Conservation (phyloP, 2,888 invertebrate species). For the Geotrupes spiniger region DNA sequence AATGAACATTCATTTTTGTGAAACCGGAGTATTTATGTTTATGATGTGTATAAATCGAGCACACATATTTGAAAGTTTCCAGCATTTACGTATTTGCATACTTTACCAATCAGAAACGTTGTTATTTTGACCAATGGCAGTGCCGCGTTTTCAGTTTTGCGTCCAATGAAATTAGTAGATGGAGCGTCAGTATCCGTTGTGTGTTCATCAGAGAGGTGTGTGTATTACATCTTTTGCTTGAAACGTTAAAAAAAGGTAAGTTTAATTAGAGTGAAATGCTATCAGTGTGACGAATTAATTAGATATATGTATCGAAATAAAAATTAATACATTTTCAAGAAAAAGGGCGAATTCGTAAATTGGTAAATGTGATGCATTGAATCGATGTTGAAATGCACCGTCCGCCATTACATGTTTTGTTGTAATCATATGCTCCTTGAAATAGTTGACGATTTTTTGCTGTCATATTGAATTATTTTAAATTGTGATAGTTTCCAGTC, state of each 20-base stretch:
- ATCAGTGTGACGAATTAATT: background rate
- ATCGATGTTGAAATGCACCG: constrained; percentile 19
- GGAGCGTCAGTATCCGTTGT: constrained; percentile 30
- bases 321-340: no score
- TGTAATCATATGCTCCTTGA: constrained; percentile 14
- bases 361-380: background rate
- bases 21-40: no score
- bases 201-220: background rate
- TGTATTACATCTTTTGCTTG: background rate
- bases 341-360: no score
- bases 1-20: no score
- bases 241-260: constrained; percentile 16
- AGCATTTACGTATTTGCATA: background rate
- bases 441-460: background rate
- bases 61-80: constrained; percentile 19
- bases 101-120: constrained; percentile 28
- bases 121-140: constrained; percentile 35
- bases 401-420: constrained; percentile 30
- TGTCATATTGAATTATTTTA: background rate
- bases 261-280: constrained; percentile 6
- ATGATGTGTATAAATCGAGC: background rate
- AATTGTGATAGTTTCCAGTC: background rate
- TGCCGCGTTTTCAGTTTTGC: constrained; percentile 11
- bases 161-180: constrained; percentile 27
- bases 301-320: background rate